Percentiles rank a stretch among this genome's conserved stretches.
phyloP scores from a whole-genome alignment of 2,888 invertebrate genomes.

The Nesidiocoris tenuis region DNA sequence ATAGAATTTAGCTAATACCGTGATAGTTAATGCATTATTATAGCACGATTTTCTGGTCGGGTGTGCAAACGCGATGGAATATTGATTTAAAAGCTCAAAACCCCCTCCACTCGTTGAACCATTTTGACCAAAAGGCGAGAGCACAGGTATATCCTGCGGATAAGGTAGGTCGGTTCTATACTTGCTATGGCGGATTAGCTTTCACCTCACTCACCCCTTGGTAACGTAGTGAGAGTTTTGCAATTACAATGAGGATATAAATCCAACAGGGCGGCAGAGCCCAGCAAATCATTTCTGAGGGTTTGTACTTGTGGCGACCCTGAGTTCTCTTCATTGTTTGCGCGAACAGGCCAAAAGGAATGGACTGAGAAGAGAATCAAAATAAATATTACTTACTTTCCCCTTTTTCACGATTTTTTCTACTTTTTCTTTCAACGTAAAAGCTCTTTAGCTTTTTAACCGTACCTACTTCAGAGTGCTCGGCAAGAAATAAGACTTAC shows the following conservation, averaged over 20 bases:
- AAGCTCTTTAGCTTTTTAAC: too few relatives aligned
- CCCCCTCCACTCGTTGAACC: background rate
- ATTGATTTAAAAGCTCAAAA: background rate
- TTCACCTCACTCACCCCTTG: conserved; percentile 9
- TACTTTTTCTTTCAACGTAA: too few relatives aligned
- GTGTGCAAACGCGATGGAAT: background rate
- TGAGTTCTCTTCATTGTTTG: background rate
- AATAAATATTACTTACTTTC: too few relatives aligned
- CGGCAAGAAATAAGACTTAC: too few relatives aligned
- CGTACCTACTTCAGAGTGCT: too few relatives aligned
- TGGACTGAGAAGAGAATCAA: too few relatives aligned
- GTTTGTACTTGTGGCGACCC: background rate
- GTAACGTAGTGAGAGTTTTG: conserved; percentile 13
- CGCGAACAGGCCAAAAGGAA: too few relatives aligned
- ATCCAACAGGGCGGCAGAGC: conserved; percentile 28
- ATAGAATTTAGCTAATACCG: too few relatives aligned
- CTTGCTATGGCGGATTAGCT: conserved; percentile 28
- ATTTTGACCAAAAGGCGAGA: background rate
- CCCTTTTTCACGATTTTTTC: too few relatives aligned
- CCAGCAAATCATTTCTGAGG: conserved; percentile 27
- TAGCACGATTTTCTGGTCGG: too few relatives aligned
- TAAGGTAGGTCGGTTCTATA: conserved; percentile 4
- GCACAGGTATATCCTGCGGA: background rate
- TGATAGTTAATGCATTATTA: too few relatives aligned
- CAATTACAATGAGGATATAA: conserved; percentile 39